Percentiles rank a stretch among this genome's conserved stretches.
Evolutionary conservation across 2,113 vertebrate species (phyloP).

Genomic region (Notechis scutatus): DNA sequence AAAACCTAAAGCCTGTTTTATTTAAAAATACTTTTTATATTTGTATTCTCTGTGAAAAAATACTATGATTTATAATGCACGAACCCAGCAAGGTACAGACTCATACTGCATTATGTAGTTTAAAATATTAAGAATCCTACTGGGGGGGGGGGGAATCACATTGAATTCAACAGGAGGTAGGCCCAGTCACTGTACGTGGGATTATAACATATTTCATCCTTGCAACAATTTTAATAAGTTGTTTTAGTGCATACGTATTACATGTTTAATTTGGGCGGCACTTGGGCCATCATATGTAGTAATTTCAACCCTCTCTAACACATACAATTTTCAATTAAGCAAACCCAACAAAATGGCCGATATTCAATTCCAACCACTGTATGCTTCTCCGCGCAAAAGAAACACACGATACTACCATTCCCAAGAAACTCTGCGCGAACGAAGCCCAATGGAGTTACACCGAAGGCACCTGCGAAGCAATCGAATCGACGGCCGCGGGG

Average conservation of each 20-base stretch:
- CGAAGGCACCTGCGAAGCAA: too few species aligned
- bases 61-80: not conserved
- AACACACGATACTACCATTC: not conserved
- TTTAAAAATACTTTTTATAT: not conserved
- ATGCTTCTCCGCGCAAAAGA: not conserved
- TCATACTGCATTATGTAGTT: not conserved
- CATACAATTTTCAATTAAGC: too few species aligned
- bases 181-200: not conserved
- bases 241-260: not conserved
- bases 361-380: not conserved
- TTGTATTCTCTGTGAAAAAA: not conserved
- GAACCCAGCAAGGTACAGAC: not conserved
- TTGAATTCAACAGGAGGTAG: not conserved
- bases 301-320: not conserved
- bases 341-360: conserved; percentile 19
- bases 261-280: not conserved
- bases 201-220: not conserved
- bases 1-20: not conserved
- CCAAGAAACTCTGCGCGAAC: not conserved
- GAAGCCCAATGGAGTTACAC: too few species aligned
- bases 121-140: not conserved
- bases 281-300: too few species aligned
- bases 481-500: not conserved
- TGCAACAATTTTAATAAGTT: not conserved
- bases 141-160: not conserved